Base-by-base conservation (phyloP, 2,888 invertebrate species). In the Arctia plantaginis region DNA sequence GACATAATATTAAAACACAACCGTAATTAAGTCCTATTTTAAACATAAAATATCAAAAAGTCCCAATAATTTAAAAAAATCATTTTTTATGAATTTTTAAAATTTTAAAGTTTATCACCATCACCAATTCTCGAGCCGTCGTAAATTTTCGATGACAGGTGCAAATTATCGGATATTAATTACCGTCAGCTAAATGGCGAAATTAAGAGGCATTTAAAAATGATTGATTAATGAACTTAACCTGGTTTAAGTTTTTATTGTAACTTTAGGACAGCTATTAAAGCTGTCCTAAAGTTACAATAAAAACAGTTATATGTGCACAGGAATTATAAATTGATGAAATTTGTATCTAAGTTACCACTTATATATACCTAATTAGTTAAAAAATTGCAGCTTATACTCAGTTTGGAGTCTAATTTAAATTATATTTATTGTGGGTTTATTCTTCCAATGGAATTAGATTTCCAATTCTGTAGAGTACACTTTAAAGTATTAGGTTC, bases 111-210 rank as follows among this genome's bases (percentile, higher is more conserved):
- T n/a, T n/a, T n/a, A n/a, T 35, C 3, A 35, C 35, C 35, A 6
- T 6, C 35, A 0, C 20, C 10, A 13, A 12, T 18, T 33, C 23
- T 23, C 6, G 10, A 51, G n/a, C 18, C 13, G 23, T 41, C 39
- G 66, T 55, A 67, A 67, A 72, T 55, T 59, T n/a, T 23, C 30
- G 55, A 27, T 59, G 55, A 72, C 72, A 66, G 72, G 39, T 66
- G 66, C 66, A 41, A 72, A 72, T 70, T 72, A 72, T 66, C 23
- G 72, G 30, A 67, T 67, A 72, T 59, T 72, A 66, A 72, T 72
- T 72, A 67, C 39, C 39, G 55, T 27, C 51, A 39, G 35, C 66
- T 39, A 3, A 15, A 41, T 27, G 18, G n/a, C 41, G 41, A 33
- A 39, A 47, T 23, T 44, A 59, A 35, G 39, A 51, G 51, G 35